Conservation (phyloP, 2,797 vertebrate genomes). For the Pteropus rufus region DNA sequence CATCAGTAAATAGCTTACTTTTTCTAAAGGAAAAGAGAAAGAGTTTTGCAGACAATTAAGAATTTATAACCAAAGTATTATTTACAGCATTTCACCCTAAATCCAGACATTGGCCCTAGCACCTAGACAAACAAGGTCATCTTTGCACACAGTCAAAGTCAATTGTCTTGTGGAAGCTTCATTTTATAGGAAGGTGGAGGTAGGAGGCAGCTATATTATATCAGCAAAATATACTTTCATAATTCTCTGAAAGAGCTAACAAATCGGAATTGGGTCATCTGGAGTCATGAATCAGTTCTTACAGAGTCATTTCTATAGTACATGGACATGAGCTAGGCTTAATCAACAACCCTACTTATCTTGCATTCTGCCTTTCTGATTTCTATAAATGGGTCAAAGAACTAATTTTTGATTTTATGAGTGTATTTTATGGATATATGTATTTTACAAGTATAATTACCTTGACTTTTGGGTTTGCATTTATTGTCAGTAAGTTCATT, state of each 20-base stretch:
- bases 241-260: not conserved
- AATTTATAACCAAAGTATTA: slow-evolving; percentile 9
- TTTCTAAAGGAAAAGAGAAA: not conserved
- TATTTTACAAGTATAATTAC: not conserved
- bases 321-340: not conserved
- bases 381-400: not conserved
- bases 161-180: not conserved
- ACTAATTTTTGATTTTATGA: not conserved
- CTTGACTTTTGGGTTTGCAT: not conserved
- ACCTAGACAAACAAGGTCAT: not conserved
- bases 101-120: not conserved
- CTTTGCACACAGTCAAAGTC: not conserved
- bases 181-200: not conserved
- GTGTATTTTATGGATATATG: not conserved
- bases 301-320: not conserved
- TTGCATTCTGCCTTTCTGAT: not conserved
- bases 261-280: not conserved
- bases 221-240: not conserved
- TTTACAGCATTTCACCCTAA: not conserved
- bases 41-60: not conserved
- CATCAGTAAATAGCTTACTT: not conserved
- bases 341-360: not conserved
- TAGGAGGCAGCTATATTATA: not conserved
- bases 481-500: not conserved
- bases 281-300: not conserved